phyloP scores from a whole-genome alignment of 2,113 vertebrate genomes.

The Cyanoramphus novaezelandiae region DNA sequence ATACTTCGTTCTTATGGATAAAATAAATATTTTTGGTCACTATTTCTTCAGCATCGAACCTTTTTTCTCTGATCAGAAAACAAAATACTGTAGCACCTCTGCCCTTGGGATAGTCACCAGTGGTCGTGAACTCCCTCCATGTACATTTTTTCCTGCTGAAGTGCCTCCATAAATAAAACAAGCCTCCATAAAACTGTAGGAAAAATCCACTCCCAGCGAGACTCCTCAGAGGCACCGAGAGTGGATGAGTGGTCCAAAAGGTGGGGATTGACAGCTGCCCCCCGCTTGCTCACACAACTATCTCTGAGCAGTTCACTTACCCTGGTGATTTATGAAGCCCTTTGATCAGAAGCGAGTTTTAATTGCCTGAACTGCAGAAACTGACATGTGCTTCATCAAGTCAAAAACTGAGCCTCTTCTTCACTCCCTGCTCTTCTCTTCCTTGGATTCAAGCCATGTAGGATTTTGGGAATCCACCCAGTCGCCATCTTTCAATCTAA shows the following conservation, averaged over 20 bases:
- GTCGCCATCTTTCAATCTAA: neutral
- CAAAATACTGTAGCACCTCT: neutral
- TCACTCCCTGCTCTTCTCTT: neutral
- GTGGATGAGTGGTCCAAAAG: neutral
- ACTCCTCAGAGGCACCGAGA: neutral
- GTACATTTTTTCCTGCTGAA: neutral
- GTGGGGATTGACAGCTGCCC: constrained; percentile 16
- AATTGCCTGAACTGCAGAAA: constrained; percentile 52
- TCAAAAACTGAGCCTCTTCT: constrained; percentile 2
- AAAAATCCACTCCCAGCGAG: neutral
- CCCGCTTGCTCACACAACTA: neutral
- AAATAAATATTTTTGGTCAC: neutral
- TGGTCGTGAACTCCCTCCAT: neutral
- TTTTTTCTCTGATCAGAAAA: neutral
- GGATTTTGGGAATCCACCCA: neutral
- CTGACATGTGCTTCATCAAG: constrained; percentile 51
- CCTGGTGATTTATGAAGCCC: constrained; percentile 52
- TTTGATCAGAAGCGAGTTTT: constrained; percentile 63
- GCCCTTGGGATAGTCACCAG: neutral
- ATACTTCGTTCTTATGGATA: neutral
- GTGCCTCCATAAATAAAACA: constrained; percentile 17
- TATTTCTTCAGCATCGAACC: neutral
- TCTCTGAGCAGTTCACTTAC: constrained; percentile 18
- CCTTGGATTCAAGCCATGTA: neutral
- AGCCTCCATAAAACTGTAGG: constrained; percentile 24